A percentile compares a stretch with the other conserved stretches of the same genome.
These are phyloP conservation scores for Drosophila phalerata DNA, from an alignment of 2,888 invertebrate genomes.

Conservation along the genomic window DNA sequence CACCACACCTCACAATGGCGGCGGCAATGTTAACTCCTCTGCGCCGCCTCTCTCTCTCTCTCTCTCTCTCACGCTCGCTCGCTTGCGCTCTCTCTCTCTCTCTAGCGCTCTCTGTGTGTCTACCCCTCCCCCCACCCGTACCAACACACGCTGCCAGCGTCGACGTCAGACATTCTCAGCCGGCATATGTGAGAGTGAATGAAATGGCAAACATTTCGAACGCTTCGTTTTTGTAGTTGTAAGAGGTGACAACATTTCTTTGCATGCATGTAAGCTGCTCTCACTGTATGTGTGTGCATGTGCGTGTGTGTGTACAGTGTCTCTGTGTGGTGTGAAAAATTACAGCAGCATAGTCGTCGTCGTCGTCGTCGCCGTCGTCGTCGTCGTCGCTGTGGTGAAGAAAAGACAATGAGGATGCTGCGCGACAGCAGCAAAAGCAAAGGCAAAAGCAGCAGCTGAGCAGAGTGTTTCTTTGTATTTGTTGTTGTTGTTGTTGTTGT, in stretches of 20 bases:
- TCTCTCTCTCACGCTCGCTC: background rate
- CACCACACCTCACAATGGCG: constrained; percentile 80
- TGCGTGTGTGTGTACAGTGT: constrained; percentile 17
- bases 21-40: constrained; percentile 59
- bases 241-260: constrained; percentile 80
- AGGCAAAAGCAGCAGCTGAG: constrained; percentile 27
- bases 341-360: constrained; percentile 72
- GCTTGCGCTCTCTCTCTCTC: constrained; percentile 10
- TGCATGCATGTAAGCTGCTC: constrained; percentile 24
- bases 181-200: constrained; percentile 53
- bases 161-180: constrained; percentile 17
- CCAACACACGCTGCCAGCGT: constrained; percentile 10
- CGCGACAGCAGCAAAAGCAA: constrained; percentile 30
- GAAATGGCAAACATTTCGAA: constrained; percentile 50
- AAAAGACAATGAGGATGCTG: constrained; percentile 70
- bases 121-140: background rate
- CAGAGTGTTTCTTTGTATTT: constrained; percentile 22
- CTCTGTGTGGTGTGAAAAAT: constrained; percentile 72
- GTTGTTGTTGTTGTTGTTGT: background rate
- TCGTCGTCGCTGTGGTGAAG: constrained; percentile 62
- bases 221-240: constrained; percentile 60
- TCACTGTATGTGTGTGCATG: constrained; percentile 3
- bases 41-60: constrained; percentile 11
- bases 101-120: background rate
- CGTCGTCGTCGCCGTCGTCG: constrained; percentile 33